These are phyloP conservation scores for Gymnocypris eckloni DNA, from an alignment of 2,797 vertebrate species.

Conservation along the genomic window DNA sequence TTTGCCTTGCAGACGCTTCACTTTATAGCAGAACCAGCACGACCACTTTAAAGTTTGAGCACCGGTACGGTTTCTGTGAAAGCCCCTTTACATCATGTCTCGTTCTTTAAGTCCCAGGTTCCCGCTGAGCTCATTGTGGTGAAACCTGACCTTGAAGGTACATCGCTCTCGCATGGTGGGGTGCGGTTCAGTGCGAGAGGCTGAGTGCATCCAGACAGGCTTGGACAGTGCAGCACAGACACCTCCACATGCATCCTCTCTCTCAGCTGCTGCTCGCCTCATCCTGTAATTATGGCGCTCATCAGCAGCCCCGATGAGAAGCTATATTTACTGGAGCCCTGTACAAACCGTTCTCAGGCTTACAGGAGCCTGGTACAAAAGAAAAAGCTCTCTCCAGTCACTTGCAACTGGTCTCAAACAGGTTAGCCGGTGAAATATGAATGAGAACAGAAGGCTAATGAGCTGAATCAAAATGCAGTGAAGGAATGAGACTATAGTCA, in stretches of 20 bases:
- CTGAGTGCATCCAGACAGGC: slow-evolving; percentile 48
- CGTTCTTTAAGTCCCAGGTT: slow-evolving; percentile 20
- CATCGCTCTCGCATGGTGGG: background rate
- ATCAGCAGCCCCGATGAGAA: slow-evolving; percentile 75
- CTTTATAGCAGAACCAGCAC: slow-evolving; percentile 32
- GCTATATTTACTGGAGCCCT: slow-evolving; percentile 75
- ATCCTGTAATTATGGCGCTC: slow-evolving; percentile 81
- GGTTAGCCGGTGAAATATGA: slow-evolving; percentile 14
- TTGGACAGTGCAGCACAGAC: slow-evolving; percentile 56
- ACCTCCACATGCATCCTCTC: slow-evolving; percentile 60
- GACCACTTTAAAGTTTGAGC: slow-evolving; percentile 48
- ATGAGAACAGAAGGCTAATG: background rate
- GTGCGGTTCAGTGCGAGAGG: background rate
- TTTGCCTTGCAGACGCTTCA: slow-evolving; percentile 4
- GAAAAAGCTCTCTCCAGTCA: slow-evolving; percentile 20
- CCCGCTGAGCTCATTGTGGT: slow-evolving; percentile 43
- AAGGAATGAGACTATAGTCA: background rate
- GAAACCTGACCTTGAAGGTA: slow-evolving; percentile 33
- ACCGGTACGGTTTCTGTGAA: slow-evolving; percentile 17
- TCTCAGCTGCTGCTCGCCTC: slow-evolving; percentile 75
- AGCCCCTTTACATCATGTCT: slow-evolving; percentile 34
- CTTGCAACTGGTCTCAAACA: slow-evolving; percentile 50
- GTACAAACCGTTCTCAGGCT: slow-evolving; percentile 53
- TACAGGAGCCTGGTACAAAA: slow-evolving; percentile 50
- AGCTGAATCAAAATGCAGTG: background rate